phyloP scores from a whole-genome alignment of 2,797 vertebrate genomes.

The Malurus splendens region DNA sequence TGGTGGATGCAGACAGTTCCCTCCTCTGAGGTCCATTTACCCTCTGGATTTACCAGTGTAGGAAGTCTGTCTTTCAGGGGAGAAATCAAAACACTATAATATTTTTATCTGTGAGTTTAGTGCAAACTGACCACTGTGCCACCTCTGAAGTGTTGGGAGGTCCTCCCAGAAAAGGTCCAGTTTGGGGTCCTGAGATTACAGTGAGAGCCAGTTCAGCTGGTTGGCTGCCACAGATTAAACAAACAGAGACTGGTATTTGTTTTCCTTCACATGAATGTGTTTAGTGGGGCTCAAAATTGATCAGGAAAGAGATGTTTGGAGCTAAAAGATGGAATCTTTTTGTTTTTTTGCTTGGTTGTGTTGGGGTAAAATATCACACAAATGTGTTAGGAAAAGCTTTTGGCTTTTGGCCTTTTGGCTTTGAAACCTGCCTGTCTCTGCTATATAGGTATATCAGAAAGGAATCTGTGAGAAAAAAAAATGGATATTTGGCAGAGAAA shows the following conservation, averaged over 20 bases:
- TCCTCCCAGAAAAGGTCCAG: neutral
- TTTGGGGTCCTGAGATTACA: neutral
- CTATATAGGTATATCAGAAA: neutral
- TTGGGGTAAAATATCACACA: neutral
- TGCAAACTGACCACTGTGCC: neutral
- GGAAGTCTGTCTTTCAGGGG: neutral
- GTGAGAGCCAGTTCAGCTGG: constrained; percentile 2
- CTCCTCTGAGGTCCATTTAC: neutral
- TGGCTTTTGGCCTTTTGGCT: neutral
- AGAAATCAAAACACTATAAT: neutral
- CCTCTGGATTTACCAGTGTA: neutral
- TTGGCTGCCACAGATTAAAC: neutral
- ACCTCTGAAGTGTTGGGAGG: neutral
- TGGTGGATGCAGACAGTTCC: neutral
- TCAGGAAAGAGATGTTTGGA: neutral
- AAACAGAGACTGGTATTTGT: neutral
- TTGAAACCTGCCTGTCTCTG: neutral
- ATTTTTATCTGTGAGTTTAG: neutral
- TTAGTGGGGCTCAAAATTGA: constrained; percentile 14
- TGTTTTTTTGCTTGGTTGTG: neutral
- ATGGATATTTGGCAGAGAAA: neutral
- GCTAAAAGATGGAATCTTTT: neutral
- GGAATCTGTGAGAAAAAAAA: neutral
- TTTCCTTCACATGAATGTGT: constrained; percentile 21
- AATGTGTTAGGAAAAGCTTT: neutral